Evolutionary conservation across 2,113 vertebrate genomes (phyloP).

Genomic region (Capricornis sumatraensis): DNA sequence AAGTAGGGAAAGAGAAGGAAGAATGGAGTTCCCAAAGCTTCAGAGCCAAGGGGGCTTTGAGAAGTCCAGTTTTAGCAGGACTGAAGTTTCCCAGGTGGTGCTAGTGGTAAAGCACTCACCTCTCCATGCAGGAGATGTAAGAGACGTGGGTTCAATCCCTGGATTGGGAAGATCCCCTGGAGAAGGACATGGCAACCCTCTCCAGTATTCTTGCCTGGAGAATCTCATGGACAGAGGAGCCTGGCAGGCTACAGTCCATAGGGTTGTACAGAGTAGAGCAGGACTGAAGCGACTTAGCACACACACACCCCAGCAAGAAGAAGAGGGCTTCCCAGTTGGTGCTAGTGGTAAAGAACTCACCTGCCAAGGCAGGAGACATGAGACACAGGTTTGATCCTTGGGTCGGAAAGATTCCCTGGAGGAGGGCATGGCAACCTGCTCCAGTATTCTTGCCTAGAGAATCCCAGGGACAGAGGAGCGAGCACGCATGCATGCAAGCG

Average conservation of each 20-base stretch:
- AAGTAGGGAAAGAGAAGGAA: neutral
- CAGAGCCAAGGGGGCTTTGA: neutral
- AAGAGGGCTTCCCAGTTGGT: neutral
- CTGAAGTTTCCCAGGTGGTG: neutral
- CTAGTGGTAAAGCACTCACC: neutral
- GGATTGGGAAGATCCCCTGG: neutral
- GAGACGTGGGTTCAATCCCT: neutral
- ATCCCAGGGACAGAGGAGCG: neutral
- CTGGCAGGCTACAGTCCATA: neutral
- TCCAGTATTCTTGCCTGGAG: neutral
- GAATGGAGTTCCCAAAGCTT: neutral
- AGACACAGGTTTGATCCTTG: neutral
- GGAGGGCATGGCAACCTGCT: neutral
- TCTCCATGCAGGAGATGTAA: neutral
- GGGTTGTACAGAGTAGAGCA: neutral
- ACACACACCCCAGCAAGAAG: neutral
- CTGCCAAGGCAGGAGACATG: neutral
- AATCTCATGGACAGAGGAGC: neutral
- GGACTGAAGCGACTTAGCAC: neutral
- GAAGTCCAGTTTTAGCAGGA: neutral
- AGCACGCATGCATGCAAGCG: rapidly evolving
- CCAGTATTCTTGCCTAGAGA: neutral
- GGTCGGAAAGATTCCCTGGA: neutral
- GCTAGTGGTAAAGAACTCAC: neutral
- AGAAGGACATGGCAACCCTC: neutral